A percentile compares a stretch with the other conserved stretches of the same genome.
Evolutionary conservation across 2,113 vertebrate species (phyloP).

Genomic region (Ailuropoda melanoleuca): DNA sequence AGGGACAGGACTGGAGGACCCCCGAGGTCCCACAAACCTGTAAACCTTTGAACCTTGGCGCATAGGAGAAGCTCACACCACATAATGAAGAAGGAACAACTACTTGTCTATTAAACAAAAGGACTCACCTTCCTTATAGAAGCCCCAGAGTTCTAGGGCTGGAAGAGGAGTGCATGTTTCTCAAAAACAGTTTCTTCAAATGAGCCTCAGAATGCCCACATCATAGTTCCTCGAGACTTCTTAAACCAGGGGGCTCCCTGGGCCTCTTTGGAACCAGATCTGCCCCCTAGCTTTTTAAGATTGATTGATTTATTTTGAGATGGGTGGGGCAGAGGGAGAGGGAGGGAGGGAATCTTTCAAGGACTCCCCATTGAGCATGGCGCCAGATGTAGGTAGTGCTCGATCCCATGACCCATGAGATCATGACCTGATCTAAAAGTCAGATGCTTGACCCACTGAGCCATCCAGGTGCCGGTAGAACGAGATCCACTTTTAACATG

Average conservation of each 20-base stretch:
- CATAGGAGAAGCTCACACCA: not conserved
- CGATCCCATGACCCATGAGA: not conserved
- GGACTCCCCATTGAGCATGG: not conserved
- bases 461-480: not conserved
- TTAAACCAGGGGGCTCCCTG: not conserved
- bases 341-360: not conserved
- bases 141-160: not conserved
- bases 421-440: not conserved
- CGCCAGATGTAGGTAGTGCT: not conserved
- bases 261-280: not conserved
- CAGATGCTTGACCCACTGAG: not conserved
- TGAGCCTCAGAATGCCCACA: not conserved
- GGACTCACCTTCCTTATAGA: not conserved
- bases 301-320: not conserved
- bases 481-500: not conserved
- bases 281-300: not conserved
- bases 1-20: not conserved
- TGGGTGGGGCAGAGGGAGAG: not conserved
- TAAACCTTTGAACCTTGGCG: not conserved
- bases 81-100: not conserved
- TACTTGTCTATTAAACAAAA: not conserved
- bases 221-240: not conserved
- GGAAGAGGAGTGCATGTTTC: not conserved
- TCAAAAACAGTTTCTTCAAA: not conserved
- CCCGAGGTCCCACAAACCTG: not conserved